Evolutionary conservation across 30 jellyfish, hydroid and myxozoan species (phyloP).

Genomic region (Phacellophora camtschatica): DNA sequence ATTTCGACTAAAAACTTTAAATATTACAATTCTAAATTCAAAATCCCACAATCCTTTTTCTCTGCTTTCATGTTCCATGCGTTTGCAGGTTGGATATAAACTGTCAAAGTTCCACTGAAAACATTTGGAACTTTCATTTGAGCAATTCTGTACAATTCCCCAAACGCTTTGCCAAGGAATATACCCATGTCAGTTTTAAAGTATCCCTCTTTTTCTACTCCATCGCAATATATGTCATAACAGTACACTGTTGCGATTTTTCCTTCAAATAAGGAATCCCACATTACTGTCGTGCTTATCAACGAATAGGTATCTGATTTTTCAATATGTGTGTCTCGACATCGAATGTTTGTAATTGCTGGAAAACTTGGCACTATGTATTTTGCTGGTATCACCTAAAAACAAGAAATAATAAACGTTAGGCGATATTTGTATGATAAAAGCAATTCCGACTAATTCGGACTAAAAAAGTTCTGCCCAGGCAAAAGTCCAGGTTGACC

Average conservation of each 20-base stretch:
- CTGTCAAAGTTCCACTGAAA: not conserved
- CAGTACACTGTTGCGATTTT: not conserved
- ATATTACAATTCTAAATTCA: constrained; percentile 13
- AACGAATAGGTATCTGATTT: not conserved
- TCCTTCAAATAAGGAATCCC: not conserved
- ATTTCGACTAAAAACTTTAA: too few relatives aligned
- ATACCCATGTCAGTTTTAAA: not conserved
- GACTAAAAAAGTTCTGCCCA: too few relatives aligned
- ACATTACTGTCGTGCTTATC: constrained; percentile 23
- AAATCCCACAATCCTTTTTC: constrained; percentile 10
- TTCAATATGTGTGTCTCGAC: constrained; percentile 13
- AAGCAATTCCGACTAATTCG: not conserved
- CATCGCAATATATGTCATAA: constrained; percentile 11
- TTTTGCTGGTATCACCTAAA: not conserved
- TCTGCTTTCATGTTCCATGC: constrained; percentile 9
- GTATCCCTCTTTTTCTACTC: not conserved
- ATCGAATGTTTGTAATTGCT: constrained; percentile 21
- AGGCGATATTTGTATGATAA: not conserved
- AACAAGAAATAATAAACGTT: too few relatives aligned
- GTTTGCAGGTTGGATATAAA: constrained; percentile 11
- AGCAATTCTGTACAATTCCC: constrained; percentile 24
- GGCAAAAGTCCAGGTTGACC: too few relatives aligned
- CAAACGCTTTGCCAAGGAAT: constrained; percentile 35
- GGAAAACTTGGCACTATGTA: constrained; percentile 25
- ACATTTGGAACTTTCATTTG: not conserved